Evolutionary conservation across 2,888 invertebrate genomes (phyloP).

Genomic region (Dryobotodes eremita): DNA sequence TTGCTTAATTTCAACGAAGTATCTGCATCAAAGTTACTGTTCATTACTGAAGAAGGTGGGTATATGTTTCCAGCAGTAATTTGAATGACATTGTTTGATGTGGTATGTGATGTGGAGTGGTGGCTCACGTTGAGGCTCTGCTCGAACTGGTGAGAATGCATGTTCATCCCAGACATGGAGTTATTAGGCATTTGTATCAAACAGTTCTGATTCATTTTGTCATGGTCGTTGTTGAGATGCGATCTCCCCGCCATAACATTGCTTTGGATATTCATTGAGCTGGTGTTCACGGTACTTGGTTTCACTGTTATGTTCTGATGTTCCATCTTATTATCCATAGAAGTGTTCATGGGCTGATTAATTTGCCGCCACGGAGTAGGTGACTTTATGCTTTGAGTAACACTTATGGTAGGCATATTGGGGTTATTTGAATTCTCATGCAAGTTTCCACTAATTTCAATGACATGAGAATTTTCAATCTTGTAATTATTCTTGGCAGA

Average conservation of each 20-base stretch:
- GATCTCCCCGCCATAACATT: slow-evolving; percentile 77
- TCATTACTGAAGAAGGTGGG: slow-evolving; percentile 83
- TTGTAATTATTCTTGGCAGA: slow-evolving; percentile 84
- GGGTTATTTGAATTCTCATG: slow-evolving; percentile 82
- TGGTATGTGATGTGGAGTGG: slow-evolving; percentile 82
- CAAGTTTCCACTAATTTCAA: slow-evolving; percentile 88
- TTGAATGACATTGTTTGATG: slow-evolving; percentile 87
- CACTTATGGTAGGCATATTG: slow-evolving; percentile 86
- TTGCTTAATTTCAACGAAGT: slow-evolving; percentile 88
- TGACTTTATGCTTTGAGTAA: slow-evolving; percentile 86
- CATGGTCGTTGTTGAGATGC: slow-evolving; percentile 80
- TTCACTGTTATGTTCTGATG: slow-evolving; percentile 83
- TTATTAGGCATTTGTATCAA: slow-evolving; percentile 82
- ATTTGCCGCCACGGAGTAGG: slow-evolving; percentile 88
- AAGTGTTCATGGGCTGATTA: slow-evolving; percentile 72
- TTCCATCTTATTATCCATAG: slow-evolving; percentile 82
- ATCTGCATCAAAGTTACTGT: slow-evolving; percentile 86
- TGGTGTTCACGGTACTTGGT: slow-evolving; percentile 77
- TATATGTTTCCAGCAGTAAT: slow-evolving; percentile 88
- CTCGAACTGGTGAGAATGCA: slow-evolving; percentile 87
- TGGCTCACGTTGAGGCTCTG: slow-evolving; percentile 83
- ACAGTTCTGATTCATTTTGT: slow-evolving; percentile 84
- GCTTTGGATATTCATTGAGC: slow-evolving; percentile 81
- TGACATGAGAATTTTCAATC: slow-evolving; percentile 87
- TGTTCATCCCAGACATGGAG: slow-evolving; percentile 77